phyloP scores from a whole-genome alignment of 2,888 invertebrate genomes.

The Callyntrura guangdongensis region DNA sequence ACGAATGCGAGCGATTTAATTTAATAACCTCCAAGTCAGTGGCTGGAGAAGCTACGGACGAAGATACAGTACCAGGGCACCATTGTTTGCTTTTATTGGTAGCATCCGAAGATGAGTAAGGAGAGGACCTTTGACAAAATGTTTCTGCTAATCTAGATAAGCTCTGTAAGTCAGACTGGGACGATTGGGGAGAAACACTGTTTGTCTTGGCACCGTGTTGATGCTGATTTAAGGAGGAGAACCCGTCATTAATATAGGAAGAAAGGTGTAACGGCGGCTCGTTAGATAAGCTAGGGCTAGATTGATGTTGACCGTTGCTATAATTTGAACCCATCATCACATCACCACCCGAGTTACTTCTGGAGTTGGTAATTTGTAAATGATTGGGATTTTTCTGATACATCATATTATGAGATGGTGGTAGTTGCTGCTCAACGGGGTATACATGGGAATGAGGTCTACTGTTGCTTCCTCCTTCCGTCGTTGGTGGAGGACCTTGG shows the following conservation, averaged over 20 bases:
- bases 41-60: constrained; percentile 28
- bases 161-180: constrained; percentile 71
- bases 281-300: not conserved
- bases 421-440: constrained; percentile 77
- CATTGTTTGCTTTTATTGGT: constrained; percentile 43
- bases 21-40: constrained; percentile 65
- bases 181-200: not conserved
- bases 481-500: constrained; percentile 49
- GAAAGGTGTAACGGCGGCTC: not conserved
- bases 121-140: constrained; percentile 57
- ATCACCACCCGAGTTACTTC: constrained; percentile 82
- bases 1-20: constrained; percentile 45
- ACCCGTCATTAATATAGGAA: constrained; percentile 30
- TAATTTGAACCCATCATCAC: constrained; percentile 74
- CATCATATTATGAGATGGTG: constrained; percentile 75
- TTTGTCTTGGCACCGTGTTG: constrained; percentile 9
- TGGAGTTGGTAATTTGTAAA: constrained; percentile 81
- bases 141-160: constrained; percentile 69
- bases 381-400: constrained; percentile 79
- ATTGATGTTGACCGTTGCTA: not conserved
- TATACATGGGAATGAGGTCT: constrained; percentile 47
- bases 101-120: constrained; percentile 9
- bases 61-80: constrained; percentile 31
- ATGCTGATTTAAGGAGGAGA: not conserved
- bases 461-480: not conserved